A percentile compares a stretch with the other conserved stretches of the same genome.
phyloP scores from a whole-genome alignment of 2,888 invertebrate genomes.

The Chrysolina americana region DNA sequence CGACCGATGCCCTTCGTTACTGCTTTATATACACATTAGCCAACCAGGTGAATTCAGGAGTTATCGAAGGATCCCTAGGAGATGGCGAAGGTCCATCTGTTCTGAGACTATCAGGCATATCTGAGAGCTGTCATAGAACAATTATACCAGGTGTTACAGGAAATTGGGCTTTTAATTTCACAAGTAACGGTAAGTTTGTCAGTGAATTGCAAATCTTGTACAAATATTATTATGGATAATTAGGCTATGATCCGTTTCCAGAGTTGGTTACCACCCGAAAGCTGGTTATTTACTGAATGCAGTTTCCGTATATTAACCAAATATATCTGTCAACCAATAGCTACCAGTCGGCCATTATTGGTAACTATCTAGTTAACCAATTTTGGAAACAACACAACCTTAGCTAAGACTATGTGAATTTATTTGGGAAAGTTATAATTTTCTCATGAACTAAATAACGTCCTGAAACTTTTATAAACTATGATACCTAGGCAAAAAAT shows the following conservation, averaged over 20 bases:
- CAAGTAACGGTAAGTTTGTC: constrained; percentile 74
- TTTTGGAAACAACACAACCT: too few relatives aligned
- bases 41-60: constrained; percentile 56
- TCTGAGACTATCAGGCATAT: constrained; percentile 71
- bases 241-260: too few relatives aligned
- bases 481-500: too few relatives aligned
- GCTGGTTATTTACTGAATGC: too few relatives aligned
- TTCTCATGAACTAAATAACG: constrained; percentile 9
- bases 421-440: not conserved
- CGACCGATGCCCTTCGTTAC: constrained; percentile 72
- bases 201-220: not conserved
- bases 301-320: too few relatives aligned
- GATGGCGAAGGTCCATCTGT: constrained; percentile 61
- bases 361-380: too few relatives aligned
- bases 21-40: constrained; percentile 76
- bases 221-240: too few relatives aligned
- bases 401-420: too few relatives aligned
- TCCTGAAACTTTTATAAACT: not conserved
- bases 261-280: too few relatives aligned
- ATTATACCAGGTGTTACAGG: constrained; percentile 72
- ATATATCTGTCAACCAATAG: too few relatives aligned
- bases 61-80: constrained; percentile 57
- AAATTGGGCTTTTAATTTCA: constrained; percentile 78
- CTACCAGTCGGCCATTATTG: too few relatives aligned
- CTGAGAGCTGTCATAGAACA: constrained; percentile 74